Percentiles rank a stretch among this genome's conserved stretches.
phyloP scores from a whole-genome alignment of 2,888 invertebrate species.

The Leptinotarsa tumamoca region DNA sequence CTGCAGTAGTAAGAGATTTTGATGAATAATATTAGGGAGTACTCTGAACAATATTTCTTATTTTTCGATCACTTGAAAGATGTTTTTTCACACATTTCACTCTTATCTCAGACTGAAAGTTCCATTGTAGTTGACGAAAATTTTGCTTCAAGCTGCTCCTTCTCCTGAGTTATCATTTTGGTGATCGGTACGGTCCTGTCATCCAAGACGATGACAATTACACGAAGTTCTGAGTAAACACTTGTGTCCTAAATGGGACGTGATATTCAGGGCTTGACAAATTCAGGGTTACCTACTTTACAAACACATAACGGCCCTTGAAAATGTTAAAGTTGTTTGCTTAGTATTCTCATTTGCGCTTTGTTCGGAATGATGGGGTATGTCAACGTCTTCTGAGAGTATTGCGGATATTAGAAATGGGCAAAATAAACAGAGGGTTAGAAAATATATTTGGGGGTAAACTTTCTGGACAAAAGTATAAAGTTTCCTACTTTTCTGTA shows the following conservation, averaged over 20 bases:
- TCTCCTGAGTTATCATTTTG: not conserved
- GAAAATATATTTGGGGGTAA: not conserved
- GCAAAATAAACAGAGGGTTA: slow-evolving; percentile 4
- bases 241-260: slow-evolving; percentile 56
- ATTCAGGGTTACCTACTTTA: slow-evolving; percentile 59
- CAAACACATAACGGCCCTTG: slow-evolving; percentile 51
- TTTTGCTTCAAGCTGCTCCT: too few species aligned
- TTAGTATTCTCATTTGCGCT: slow-evolving; percentile 49
- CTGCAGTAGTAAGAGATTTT: too few species aligned
- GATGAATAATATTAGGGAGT: too few species aligned
- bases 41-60: too few species aligned
- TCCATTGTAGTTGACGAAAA: too few species aligned
- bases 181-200: slow-evolving; percentile 30
- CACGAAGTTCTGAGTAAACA: slow-evolving; percentile 58
- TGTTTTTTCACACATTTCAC: too few species aligned
- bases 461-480: too few species aligned
- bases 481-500: too few species aligned
- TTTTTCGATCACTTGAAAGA: too few species aligned
- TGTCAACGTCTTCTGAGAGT: slow-evolving; percentile 22
- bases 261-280: slow-evolving; percentile 57
- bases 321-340: slow-evolving; percentile 47
- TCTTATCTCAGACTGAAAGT: too few species aligned
- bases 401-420: slow-evolving; percentile 8
- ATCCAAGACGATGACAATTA: slow-evolving; percentile 54
- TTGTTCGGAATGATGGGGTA: slow-evolving; percentile 41